A percentile compares a stretch with the other conserved stretches of the same genome.
phyloP scores from a whole-genome alignment of 92 coral and sea anemone species.

The Blastomussa wellsi region DNA sequence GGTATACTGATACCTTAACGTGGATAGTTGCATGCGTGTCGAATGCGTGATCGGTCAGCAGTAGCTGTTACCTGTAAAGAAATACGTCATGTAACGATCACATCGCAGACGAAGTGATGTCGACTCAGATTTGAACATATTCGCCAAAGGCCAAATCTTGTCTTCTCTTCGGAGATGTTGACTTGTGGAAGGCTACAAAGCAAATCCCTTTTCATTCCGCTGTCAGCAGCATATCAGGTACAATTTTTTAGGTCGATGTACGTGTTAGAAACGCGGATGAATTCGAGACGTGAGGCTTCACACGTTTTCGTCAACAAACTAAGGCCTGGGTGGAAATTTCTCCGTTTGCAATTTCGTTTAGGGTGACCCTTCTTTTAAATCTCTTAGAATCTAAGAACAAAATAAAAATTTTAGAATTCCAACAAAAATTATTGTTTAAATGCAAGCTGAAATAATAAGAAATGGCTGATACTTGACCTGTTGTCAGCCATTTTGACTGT shows the following conservation, averaged over 20 bases:
- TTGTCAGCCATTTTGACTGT: no score
- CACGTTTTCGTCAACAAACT: not conserved
- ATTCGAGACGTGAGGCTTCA: conserved; percentile 10
- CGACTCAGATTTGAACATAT: not conserved
- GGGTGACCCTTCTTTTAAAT: no score
- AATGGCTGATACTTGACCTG: no score
- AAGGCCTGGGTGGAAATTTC: no score
- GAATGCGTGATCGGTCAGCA: not conserved
- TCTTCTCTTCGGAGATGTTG: conserved; percentile 43
- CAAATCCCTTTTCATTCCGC: conserved; percentile 32
- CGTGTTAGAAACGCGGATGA: not conserved
- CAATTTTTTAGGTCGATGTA: not conserved
- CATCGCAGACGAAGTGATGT: not conserved
- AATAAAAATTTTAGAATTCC: no score
- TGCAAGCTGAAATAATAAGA: no score
- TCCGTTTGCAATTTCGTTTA: no score
- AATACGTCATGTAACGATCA: not conserved
- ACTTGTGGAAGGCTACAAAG: conserved; percentile 54
- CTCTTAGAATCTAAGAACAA: no score
- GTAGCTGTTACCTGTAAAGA: not conserved
- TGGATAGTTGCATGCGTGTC: not conserved
- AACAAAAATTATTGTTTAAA: no score
- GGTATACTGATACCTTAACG: no score
- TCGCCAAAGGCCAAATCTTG: not conserved
- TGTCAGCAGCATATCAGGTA: conserved; percentile 59